phyloP scores from a whole-genome alignment of 1,140 invertebrate species.

The Lethocerus indicus region DNA sequence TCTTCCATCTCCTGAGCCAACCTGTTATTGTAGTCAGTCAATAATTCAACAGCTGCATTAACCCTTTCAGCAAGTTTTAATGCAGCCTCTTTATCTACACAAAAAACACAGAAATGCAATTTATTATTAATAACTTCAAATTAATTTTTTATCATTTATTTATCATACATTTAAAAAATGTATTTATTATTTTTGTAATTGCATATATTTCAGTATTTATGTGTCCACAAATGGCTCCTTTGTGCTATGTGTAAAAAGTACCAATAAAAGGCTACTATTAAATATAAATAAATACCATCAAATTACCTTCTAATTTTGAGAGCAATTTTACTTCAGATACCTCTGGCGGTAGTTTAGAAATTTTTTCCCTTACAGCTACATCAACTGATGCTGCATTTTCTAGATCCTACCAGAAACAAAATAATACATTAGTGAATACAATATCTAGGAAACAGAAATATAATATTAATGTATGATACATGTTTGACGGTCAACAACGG shows the following conservation, averaged over 20 bases:
- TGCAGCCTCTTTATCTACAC: constrained; percentile 49
- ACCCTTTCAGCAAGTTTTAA: constrained; percentile 56
- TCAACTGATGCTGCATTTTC: constrained; percentile 90
- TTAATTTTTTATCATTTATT: not conserved
- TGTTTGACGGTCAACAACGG: no score
- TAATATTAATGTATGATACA: no score
- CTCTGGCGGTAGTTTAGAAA: constrained; percentile 82
- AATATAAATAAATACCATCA: not conserved
- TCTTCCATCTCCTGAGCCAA: constrained; percentile 77
- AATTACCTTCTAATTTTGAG: constrained; percentile 56
- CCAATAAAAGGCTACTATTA: no score
- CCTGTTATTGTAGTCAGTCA: constrained; percentile 78
- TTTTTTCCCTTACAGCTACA: constrained; percentile 77
- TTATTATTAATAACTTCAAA: not conserved
- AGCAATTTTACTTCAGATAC: constrained; percentile 81
- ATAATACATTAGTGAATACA: no score
- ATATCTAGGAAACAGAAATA: no score
- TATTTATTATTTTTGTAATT: not conserved
- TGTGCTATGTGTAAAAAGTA: not conserved
- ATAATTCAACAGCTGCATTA: constrained; percentile 65
- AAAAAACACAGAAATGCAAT: not conserved
- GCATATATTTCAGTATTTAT: not conserved
- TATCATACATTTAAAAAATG: not conserved
- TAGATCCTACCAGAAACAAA: constrained; percentile 54
- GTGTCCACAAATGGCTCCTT: not conserved